Conservation (phyloP, 2,113 vertebrate species). For the Carettochelys insculpta region DNA sequence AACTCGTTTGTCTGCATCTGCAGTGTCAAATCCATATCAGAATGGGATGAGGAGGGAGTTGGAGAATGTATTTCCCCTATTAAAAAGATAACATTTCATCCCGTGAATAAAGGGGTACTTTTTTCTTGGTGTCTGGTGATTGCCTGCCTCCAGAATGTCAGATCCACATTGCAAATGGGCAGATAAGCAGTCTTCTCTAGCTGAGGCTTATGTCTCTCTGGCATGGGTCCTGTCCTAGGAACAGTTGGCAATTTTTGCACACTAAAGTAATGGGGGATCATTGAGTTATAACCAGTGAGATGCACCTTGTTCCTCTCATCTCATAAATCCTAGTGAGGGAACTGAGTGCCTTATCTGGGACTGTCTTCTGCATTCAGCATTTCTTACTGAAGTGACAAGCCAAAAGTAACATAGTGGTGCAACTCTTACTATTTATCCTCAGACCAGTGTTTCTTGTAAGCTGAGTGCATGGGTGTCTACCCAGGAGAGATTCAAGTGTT, state of each 20-base stretch:
- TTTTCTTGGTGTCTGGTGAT: not conserved
- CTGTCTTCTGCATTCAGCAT: not conserved
- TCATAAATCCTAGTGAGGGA: not conserved
- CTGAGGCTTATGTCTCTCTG: rapidly evolving
- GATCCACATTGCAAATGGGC: not conserved
- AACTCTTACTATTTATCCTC: not conserved
- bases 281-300: not conserved
- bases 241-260: rapidly evolving
- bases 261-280: not conserved
- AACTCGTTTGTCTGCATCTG: not conserved
- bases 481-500: too few relatives aligned
- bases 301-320: not conserved
- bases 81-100: not conserved
- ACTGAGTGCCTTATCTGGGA: not conserved
- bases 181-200: not conserved
- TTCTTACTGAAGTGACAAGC: not conserved
- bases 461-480: too few relatives aligned
- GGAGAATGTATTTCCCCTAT: not conserved
- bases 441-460: too few relatives aligned
- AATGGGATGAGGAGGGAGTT: not conserved
- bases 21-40: not conserved
- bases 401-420: not conserved
- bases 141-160: not conserved
- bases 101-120: not conserved
- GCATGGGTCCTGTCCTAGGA: not conserved